phyloP scores from a whole-genome alignment of 2,113 vertebrate species.

The Campylomormyrus tamandua region DNA sequence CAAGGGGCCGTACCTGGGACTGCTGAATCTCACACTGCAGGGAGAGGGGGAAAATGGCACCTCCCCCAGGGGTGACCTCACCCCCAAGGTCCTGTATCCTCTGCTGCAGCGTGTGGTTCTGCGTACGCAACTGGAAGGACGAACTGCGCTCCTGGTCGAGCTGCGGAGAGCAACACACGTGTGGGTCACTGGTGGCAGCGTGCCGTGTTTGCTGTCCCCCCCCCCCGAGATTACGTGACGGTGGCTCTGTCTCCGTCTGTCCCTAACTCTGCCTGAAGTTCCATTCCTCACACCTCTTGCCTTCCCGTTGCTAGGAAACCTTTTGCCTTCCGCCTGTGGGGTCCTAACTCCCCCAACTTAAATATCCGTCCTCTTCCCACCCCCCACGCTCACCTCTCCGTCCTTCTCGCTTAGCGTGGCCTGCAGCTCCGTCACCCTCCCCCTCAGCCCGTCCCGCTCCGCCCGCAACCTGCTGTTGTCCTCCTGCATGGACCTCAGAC shows the following conservation, averaged over 20 bases:
- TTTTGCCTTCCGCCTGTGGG: not conserved
- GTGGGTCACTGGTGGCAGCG: not conserved
- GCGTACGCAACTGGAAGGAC: conserved; percentile 62
- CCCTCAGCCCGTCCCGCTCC: conserved; percentile 51
- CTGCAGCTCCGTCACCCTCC: conserved; percentile 50
- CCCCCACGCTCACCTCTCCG: conserved; percentile 50
- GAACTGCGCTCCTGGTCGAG: conserved; percentile 64
- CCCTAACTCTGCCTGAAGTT: not conserved
- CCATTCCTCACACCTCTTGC: not conserved
- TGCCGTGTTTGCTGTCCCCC: not conserved
- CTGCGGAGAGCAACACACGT: conserved; percentile 38
- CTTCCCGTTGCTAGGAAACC: not conserved
- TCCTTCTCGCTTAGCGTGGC: conserved; percentile 53
- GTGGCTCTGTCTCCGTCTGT: not conserved
- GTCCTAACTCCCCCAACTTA: not conserved
- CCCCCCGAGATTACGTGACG: too few relatives aligned
- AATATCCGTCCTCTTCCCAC: not conserved
- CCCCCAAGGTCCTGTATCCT: conserved; percentile 55
- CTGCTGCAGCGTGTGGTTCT: conserved; percentile 58
- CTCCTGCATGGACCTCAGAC: conserved; percentile 47
- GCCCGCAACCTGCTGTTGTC: conserved; percentile 45
- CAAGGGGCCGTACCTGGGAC: conserved; percentile 55
- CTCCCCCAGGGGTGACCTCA: conserved; percentile 49
- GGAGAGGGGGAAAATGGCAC: conserved; percentile 54
- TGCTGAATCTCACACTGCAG: conserved; percentile 68